A percentile compares a stretch with the other conserved stretches of the same genome.
phyloP scores from a whole-genome alignment of 2,797 vertebrate genomes.

The Sorex maritimensis region DNA sequence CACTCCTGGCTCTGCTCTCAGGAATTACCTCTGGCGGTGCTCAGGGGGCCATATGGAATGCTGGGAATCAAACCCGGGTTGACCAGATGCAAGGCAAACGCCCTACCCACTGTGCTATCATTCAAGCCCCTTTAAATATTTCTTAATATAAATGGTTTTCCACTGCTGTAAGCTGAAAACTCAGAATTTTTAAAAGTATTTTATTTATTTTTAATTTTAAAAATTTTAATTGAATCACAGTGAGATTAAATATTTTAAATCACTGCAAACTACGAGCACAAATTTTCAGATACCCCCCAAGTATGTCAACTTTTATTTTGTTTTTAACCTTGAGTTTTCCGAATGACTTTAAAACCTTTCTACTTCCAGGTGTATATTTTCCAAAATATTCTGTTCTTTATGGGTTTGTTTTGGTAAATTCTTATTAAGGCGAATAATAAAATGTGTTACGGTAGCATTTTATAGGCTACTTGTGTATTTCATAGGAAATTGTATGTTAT shows the following conservation, averaged over 20 bases:
- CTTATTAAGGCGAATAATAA: background rate
- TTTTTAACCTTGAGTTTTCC: background rate
- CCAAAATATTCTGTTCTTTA: constrained; percentile 19
- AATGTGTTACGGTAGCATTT: background rate
- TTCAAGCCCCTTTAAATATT: background rate
- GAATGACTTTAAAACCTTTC: constrained; percentile 47
- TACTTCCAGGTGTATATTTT: background rate
- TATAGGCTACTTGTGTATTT: constrained; percentile 41
- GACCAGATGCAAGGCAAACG: too few species aligned
- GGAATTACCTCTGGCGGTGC: too few species aligned
- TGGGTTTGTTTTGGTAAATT: constrained; percentile 37
- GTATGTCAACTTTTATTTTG: background rate
- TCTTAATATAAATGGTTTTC: background rate
- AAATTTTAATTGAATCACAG: too few species aligned
- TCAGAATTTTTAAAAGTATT: background rate
- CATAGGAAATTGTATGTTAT: background rate
- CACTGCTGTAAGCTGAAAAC: background rate
- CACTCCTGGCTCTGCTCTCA: too few species aligned
- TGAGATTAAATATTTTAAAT: background rate
- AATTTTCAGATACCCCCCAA: background rate
- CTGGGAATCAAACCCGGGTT: too few species aligned
- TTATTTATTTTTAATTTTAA: background rate
- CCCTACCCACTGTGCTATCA: too few species aligned
- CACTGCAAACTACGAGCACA: background rate
- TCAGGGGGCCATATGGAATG: too few species aligned